Percentiles rank a stretch among this genome's conserved stretches.
Evolutionary conservation across 92 coral and sea anemone species (phyloP).

Genomic region (Porites lobata): DNA sequence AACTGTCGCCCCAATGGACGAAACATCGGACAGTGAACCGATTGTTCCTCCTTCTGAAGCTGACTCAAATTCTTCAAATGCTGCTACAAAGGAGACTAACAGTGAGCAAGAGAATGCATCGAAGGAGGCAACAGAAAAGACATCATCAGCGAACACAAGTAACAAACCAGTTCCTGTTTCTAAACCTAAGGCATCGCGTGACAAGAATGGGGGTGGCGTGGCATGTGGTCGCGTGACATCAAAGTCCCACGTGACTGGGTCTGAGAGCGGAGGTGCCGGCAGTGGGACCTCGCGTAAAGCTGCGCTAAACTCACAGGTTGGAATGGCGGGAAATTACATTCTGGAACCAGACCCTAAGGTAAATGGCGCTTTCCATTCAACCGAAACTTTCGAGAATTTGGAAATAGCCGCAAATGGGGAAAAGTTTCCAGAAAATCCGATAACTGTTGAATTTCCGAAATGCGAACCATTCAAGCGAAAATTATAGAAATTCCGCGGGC

Average conservation of each 20-base stretch:
- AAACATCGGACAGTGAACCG: conserved; percentile 3
- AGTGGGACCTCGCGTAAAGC: conserved; percentile 48
- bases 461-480: too few species aligned
- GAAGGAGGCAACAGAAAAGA: conserved; percentile 22
- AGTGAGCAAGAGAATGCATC: conserved; percentile 10
- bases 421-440: too few species aligned
- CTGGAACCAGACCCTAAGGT: conserved; percentile 91
- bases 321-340: conserved; percentile 40
- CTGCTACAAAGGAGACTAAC: conserved; percentile 2
- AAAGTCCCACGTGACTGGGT: conserved; percentile 26
- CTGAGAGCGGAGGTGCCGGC: conserved; percentile 28
- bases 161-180: conserved; percentile 29
- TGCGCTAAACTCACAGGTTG: conserved; percentile 41
- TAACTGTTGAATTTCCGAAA: too few species aligned
- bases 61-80: background rate
- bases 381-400: too few species aligned
- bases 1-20: conserved; percentile 4
- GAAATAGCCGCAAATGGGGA: too few species aligned
- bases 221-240: conserved; percentile 43
- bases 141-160: background rate
- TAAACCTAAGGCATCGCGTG: conserved; percentile 62
- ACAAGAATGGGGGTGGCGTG: conserved; percentile 37
- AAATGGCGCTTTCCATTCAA: background rate
- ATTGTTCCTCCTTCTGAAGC: background rate
- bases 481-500: too few species aligned